Conservation (phyloP, 2,797 vertebrate species). For the Sebastes hopkinsi region DNA sequence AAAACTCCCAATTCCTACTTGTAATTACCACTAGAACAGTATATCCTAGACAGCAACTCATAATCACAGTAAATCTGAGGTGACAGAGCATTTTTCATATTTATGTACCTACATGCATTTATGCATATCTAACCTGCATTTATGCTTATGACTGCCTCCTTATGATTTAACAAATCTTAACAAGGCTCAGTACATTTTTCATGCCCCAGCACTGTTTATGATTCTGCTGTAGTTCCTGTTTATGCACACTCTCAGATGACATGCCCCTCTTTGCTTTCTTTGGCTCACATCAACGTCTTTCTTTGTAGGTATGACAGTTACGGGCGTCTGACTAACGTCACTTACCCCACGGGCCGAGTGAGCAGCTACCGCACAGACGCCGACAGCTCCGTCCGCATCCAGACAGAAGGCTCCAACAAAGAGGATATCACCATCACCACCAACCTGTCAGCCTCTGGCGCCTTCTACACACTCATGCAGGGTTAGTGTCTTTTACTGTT, state of each 20-base stretch:
- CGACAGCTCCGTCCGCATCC: conserved; percentile 93
- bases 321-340: conserved; percentile 95
- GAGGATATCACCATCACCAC: conserved; percentile 97
- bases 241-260: conserved; percentile 2
- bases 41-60: conserved; percentile 14
- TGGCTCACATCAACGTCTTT: conserved; percentile 38
- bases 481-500: conserved; percentile 79
- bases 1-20: neutral
- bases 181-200: neutral
- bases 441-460: conserved; percentile 95
- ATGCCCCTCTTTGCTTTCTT: conserved; percentile 15
- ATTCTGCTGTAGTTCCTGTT: conserved; percentile 28
- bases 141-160: conserved; percentile 7
- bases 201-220: conserved; percentile 18
- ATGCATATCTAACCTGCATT: conserved; percentile 35
- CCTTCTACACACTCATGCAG: conserved; percentile 97
- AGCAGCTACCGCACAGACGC: conserved; percentile 94
- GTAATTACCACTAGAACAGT: conserved; percentile 25
- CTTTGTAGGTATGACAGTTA: conserved; percentile 93
- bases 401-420: conserved; percentile 93
- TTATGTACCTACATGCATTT: conserved; percentile 24
- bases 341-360: conserved; percentile 95
- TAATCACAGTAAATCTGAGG: conserved; percentile 31
- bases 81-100: conserved; percentile 35
- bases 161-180: conserved; percentile 21